Base-by-base conservation (phyloP, 2,888 invertebrate genomes). In the Cosmorhoe ocellata region DNA sequence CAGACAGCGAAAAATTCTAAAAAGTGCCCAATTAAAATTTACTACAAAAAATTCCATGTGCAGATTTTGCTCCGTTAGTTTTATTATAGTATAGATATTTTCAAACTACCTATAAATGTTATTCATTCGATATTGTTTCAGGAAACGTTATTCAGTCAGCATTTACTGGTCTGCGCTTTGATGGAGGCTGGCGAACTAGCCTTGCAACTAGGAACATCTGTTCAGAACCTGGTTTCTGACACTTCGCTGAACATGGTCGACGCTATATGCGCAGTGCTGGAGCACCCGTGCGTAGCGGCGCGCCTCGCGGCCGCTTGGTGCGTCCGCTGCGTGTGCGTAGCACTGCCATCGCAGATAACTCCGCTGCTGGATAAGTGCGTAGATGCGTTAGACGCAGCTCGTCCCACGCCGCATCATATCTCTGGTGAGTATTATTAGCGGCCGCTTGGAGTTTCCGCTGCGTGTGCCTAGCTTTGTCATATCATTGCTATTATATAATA, bases 231-330 rank as follows among this genome's bases (percentile, higher is more conserved):
- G 6, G 93, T 99, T 6, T 93, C 94, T 0, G 99, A 99, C 84
- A 95, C 96, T 28, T 95, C 96, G 0, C 87, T 97, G 58, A 97
- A 92, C 62, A 91, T 92, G 71, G 82, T 92, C 22, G 92, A 92
- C 61, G 92, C 92, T 42, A 91, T 92, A 7, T 92, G 91, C 58
- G 89, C 92, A 7, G 93, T 99, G 12, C 79, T 99, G 56, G 94
- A 98, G 30, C 99, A 99, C 84, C 99, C 99, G 0, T 97, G 97
- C 77, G 95, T 96, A 60, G 97, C 98, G 9, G 98, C 98, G 0
- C 92, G 99, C 14, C 85, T 99, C 46, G 96, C 98, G 9, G 98
- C 98, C 11, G 98, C 99, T 11, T 98, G 98, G 97, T 97, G 98
- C 79, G 89, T 98, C 54, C 94, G 97, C 45, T 96, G 97, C 79